A percentile compares a stretch with the other conserved stretches of the same genome.
Conservation (phyloP, 2,797 vertebrate species). For the Galaxias olidus region DNA sequence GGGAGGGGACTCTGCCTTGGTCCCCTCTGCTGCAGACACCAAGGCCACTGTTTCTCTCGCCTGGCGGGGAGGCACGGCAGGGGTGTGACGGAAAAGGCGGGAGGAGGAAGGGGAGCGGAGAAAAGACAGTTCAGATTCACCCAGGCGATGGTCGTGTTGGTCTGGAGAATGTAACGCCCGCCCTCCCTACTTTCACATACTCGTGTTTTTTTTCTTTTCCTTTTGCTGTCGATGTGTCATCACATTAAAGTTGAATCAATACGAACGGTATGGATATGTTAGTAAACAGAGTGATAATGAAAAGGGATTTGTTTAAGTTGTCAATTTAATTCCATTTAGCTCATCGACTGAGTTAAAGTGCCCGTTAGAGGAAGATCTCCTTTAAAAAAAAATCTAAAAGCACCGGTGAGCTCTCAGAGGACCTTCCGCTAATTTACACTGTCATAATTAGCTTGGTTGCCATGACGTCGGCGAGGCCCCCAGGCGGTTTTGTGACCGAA, state of each 20-base stretch:
- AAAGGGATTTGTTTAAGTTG: too few relatives aligned
- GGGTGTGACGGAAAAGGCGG: conserved; percentile 19
- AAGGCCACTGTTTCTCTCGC: conserved; percentile 37
- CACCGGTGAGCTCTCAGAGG: conserved; percentile 6
- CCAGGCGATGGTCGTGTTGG: conserved; percentile 43
- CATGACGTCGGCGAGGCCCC: conserved; percentile 36
- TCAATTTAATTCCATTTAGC: too few relatives aligned
- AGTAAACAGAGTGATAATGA: too few relatives aligned
- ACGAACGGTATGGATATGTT: too few relatives aligned
- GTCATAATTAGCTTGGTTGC: conserved; percentile 49
- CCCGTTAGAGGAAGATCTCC: too few relatives aligned
- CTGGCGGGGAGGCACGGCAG: conserved; percentile 39
- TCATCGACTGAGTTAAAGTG: too few relatives aligned
- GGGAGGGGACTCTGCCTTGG: conserved; percentile 40
- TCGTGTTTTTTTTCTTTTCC: conserved; percentile 7
- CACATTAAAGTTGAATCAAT: conserved; percentile 3
- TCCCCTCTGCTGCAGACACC: conserved; percentile 25
- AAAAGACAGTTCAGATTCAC: conserved; percentile 40
- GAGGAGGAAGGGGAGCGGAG: background rate
- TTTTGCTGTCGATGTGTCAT: conserved; percentile 17
- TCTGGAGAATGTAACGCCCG: conserved; percentile 46
- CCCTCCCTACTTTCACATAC: background rate
- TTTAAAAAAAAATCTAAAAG: too few relatives aligned
- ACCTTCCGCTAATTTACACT: conserved; percentile 31
- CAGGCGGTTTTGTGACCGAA: conserved; percentile 39